These are phyloP conservation scores for Pelmatolapia mariae DNA, from an alignment of 2,113 vertebrate species.

Conservation along the genomic window DNA sequence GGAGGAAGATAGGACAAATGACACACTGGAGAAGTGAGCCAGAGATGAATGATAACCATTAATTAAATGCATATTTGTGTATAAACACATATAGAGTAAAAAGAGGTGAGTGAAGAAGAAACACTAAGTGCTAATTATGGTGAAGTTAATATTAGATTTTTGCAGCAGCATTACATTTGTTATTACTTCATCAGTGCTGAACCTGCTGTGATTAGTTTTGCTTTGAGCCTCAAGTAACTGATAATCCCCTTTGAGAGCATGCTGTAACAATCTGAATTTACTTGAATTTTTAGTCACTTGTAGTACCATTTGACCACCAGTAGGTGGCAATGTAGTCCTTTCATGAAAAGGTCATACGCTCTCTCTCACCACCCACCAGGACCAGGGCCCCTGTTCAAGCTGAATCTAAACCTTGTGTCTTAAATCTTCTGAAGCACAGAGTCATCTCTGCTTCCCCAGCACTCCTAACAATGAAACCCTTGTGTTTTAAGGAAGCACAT, in stretches of 20 bases:
- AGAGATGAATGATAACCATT: neutral
- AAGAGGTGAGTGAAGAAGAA: neutral
- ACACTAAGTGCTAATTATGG: neutral
- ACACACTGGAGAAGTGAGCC: neutral
- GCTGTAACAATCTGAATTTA: neutral
- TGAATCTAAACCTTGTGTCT: neutral
- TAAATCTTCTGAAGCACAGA: neutral
- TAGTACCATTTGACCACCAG: neutral
- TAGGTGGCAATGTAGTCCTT: constrained; percentile 25
- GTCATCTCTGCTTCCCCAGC: neutral
- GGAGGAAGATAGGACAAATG: neutral
- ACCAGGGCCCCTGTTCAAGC: neutral
- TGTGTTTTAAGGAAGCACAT: neutral
- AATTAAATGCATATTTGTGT: neutral
- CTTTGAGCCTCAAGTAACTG: neutral
- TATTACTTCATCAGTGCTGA: neutral
- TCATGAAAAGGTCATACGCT: neutral
- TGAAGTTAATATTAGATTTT: neutral
- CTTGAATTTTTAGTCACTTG: neutral
- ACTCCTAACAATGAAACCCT: neutral
- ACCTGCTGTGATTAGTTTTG: neutral
- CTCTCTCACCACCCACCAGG: neutral
- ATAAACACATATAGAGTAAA: neutral
- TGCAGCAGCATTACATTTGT: neutral
- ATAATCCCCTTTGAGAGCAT: neutral